phyloP scores from a whole-genome alignment of 2,797 vertebrate species.

The Ambastaia sidthimunki region DNA sequence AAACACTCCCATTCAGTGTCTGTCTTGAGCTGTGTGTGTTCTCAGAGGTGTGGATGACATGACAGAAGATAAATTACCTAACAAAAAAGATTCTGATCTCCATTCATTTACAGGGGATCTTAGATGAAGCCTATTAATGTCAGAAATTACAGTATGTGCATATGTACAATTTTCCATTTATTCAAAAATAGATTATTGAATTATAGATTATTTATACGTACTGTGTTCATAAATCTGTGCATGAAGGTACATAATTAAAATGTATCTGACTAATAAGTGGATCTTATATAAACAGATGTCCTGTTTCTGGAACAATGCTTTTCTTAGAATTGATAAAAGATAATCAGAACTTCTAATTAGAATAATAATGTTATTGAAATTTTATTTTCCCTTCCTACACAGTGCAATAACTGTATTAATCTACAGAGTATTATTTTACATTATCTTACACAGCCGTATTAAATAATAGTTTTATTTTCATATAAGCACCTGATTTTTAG shows the following conservation, averaged over 20 bases:
- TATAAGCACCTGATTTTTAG: too few species aligned
- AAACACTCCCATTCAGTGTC: conserved; percentile 66
- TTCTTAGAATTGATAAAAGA: too few species aligned
- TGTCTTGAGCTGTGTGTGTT: conserved; percentile 16
- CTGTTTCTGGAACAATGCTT: too few species aligned
- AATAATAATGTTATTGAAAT: too few species aligned
- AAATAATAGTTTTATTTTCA: too few species aligned
- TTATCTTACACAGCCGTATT: too few species aligned
- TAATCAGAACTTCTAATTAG: too few species aligned
- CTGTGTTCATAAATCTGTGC: neutral
- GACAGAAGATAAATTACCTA: conserved; percentile 54
- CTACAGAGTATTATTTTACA: too few species aligned
- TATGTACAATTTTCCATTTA: conserved; percentile 1
- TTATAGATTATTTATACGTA: neutral
- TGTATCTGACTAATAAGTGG: neutral
- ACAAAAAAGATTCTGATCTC: conserved; percentile 59
- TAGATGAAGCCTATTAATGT: conserved; percentile 33
- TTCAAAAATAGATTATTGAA: conserved; percentile 17
- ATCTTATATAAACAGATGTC: neutral
- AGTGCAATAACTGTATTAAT: too few species aligned
- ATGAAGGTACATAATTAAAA: neutral
- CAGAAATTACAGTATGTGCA: conserved; percentile 4
- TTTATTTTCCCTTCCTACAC: too few species aligned
- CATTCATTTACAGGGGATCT: conserved; percentile 38
- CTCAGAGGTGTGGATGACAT: conserved; percentile 67